Evolutionary conservation across 2,888 invertebrate genomes (phyloP).

Genomic region (Heliconius sara): DNA sequence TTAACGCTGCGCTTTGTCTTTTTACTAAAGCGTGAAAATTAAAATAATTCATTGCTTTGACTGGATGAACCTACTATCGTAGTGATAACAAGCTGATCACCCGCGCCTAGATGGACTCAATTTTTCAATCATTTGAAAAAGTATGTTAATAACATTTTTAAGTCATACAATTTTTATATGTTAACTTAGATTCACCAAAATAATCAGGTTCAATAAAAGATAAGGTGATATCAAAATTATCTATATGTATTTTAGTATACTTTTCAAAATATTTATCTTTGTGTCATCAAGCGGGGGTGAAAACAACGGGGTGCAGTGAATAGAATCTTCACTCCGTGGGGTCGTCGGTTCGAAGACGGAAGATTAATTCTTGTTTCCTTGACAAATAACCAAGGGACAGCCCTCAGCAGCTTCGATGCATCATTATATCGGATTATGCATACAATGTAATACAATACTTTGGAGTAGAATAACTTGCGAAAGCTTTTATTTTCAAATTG

Average conservation of each 20-base stretch:
- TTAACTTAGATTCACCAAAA: neutral
- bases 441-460: conserved; percentile 47
- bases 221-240: neutral
- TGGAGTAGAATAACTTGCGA: conserved; percentile 23
- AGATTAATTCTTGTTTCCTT: conserved; percentile 77
- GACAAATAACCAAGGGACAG: conserved; percentile 65
- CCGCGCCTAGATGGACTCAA: no score
- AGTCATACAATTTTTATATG: no score
- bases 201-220: neutral
- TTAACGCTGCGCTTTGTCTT: no score
- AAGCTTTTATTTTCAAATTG: conserved; percentile 22
- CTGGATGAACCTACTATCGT: no score
- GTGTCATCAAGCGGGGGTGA: conserved; percentile 50
- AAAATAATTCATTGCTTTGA: no score
- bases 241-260: neutral
- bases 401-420: conserved; percentile 61
- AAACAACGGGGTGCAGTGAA: conserved; percentile 58
- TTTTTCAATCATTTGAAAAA: no score
- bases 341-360: conserved; percentile 67
- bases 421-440: conserved; percentile 65
- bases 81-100: no score
- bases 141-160: no score
- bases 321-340: conserved; percentile 75
- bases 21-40: no score
- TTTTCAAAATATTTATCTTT: conserved; percentile 43